Evolutionary conservation across 2,888 invertebrate genomes (phyloP).

Genomic region (Quadroppia sp.): DNA sequence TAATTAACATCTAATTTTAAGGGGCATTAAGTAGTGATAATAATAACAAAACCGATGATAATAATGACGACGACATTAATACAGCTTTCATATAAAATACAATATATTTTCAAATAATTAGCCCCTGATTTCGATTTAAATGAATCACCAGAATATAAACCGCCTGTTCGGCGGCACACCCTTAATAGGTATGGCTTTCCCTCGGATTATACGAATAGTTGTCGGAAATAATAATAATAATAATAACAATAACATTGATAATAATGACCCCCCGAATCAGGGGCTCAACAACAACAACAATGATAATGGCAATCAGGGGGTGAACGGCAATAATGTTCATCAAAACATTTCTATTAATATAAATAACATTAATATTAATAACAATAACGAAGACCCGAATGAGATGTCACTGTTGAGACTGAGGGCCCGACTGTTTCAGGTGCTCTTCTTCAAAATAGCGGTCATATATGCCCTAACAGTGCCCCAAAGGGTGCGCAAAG

Average conservation of each 20-base stretch:
- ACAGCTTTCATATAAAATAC: too few species aligned
- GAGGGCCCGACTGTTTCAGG: slow-evolving; percentile 86
- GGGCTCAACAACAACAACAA: too few species aligned
- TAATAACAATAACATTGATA: too few species aligned
- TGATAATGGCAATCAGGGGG: too few species aligned
- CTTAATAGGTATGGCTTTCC: slow-evolving; percentile 3
- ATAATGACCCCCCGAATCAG: too few species aligned
- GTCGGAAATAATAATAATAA: not conserved
- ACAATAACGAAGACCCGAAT: slow-evolving; percentile 23
- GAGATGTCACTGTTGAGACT: slow-evolving; percentile 59
- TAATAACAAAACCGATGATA: too few species aligned
- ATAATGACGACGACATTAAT: too few species aligned
- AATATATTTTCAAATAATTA: too few species aligned
- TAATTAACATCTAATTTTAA: too few species aligned
- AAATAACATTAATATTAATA: slow-evolving; percentile 40
- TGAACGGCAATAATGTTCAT: not conserved
- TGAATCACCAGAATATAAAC: not conserved
- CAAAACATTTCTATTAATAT: slow-evolving; percentile 17
- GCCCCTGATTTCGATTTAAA: too few species aligned
- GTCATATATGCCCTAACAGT: slow-evolving; percentile 86
- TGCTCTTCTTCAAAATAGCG: slow-evolving; percentile 70
- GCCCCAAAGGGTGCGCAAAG: slow-evolving; percentile 70
- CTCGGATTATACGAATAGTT: too few species aligned
- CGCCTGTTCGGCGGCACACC: not conserved
- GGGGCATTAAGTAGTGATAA: too few species aligned